Evolutionary conservation across 2,113 vertebrate species (phyloP).

Genomic region (Stercorarius parasiticus): DNA sequence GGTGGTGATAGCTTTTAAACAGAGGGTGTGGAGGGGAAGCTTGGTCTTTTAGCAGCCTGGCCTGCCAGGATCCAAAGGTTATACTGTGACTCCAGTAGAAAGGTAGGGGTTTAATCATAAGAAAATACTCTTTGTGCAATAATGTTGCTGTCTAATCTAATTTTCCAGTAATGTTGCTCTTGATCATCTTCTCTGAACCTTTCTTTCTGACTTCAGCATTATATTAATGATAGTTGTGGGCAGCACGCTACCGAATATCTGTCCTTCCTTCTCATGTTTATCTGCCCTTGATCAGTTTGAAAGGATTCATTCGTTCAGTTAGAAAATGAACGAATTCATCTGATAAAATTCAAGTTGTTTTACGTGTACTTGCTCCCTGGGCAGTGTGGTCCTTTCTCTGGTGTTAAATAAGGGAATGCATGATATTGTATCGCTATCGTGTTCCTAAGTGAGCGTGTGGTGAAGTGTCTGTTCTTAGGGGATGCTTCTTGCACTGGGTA

Average conservation of each 20-base stretch:
- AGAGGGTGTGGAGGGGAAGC: background rate
- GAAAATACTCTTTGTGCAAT: background rate
- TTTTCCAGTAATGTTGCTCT: background rate
- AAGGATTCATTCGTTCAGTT: background rate
- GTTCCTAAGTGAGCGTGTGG: background rate
- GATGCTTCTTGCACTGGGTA: background rate
- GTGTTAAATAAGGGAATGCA: background rate
- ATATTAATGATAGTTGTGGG: background rate
- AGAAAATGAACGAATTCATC: background rate
- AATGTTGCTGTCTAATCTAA: background rate
- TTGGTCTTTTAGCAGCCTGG: background rate
- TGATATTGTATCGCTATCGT: too few species aligned
- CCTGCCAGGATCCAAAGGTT: background rate
- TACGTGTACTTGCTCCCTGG: background rate
- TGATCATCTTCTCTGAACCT: background rate
- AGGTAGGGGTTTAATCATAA: background rate
- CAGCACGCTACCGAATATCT: fast-evolving
- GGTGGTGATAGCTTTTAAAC: background rate
- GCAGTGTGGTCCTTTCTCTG: background rate
- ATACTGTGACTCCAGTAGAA: background rate
- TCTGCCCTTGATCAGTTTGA: background rate
- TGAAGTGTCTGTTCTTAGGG: background rate
- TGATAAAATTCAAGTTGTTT: background rate
- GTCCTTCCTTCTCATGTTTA: background rate
- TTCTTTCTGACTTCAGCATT: background rate